Percentiles rank a stretch among this genome's conserved stretches.
These are phyloP conservation scores for Dicerorhinus sumatrensis DNA, from an alignment of 2,113 vertebrate genomes.

Conservation along the genomic window DNA sequence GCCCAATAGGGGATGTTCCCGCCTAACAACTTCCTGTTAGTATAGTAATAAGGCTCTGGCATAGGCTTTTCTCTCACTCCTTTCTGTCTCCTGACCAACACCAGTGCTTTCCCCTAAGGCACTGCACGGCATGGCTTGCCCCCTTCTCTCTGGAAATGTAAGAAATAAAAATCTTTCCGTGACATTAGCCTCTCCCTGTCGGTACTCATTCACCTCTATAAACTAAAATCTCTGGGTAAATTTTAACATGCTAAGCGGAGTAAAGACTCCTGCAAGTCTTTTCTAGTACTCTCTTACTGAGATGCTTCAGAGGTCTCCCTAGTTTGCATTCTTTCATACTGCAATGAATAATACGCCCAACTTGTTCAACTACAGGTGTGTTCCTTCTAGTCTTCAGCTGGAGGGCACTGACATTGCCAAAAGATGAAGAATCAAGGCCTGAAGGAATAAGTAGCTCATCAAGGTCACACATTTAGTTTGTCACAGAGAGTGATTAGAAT, in stretches of 20 bases:
- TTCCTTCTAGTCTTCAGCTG: neutral
- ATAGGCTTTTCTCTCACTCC: neutral
- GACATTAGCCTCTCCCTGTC: neutral
- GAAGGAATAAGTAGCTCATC: neutral
- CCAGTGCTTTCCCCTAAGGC: rapidly evolving
- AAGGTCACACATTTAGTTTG: neutral
- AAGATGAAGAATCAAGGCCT: neutral
- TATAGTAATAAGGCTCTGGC: neutral
- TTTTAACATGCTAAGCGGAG: neutral
- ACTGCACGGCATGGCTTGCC: neutral
- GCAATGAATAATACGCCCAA: neutral
- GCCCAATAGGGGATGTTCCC: too few relatives aligned
- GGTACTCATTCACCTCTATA: neutral
- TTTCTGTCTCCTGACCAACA: neutral
- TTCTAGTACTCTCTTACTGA: neutral
- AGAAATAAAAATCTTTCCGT: neutral
- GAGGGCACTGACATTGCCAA: neutral
- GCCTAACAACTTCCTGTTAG: neutral
- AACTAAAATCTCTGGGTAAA: neutral
- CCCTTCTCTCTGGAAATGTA: neutral
- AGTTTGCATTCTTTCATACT: neutral
- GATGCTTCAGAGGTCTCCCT: neutral
- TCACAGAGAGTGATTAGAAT: neutral
- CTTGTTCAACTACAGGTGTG: neutral
- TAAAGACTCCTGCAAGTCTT: neutral